A percentile compares a stretch with the other conserved stretches of the same genome.
Conservation (phyloP, 2,797 vertebrate genomes). For the Manis javanica region DNA sequence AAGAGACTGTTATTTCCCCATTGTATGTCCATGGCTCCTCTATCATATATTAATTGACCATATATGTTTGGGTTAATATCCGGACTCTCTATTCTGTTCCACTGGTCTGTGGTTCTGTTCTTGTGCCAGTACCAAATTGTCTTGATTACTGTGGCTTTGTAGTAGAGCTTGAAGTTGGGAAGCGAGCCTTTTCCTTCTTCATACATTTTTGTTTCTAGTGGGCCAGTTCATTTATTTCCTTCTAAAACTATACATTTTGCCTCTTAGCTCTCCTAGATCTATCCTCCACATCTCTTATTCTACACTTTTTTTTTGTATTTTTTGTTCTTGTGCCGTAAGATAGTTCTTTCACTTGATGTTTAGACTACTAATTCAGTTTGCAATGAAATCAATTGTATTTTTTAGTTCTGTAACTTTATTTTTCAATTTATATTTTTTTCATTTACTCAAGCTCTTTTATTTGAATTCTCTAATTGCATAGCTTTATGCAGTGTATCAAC, state of each 20-base stretch:
- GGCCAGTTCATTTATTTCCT: neutral
- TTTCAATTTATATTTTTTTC: neutral
- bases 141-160: too few species aligned
- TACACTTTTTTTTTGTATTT: neutral
- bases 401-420: neutral
- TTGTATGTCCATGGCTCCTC: too few species aligned
- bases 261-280: neutral
- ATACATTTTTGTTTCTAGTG: neutral
- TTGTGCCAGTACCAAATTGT: too few species aligned
- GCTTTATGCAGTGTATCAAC: neutral
- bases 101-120: too few species aligned
- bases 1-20: too few species aligned
- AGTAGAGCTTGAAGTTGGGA: too few species aligned
- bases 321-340: neutral
- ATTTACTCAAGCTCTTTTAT: neutral
- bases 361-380: slow-evolving; percentile 4
- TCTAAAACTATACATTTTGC: neutral
- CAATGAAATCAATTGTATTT: neutral
- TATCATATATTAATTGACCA: too few species aligned
- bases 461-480: neutral
- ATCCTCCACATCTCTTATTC: neutral
- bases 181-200: neutral
- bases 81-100: too few species aligned
- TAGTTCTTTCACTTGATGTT: neutral
- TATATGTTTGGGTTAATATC: too few species aligned